phyloP scores from a whole-genome alignment of 2,888 invertebrate genomes.

The Unio pictorum region DNA sequence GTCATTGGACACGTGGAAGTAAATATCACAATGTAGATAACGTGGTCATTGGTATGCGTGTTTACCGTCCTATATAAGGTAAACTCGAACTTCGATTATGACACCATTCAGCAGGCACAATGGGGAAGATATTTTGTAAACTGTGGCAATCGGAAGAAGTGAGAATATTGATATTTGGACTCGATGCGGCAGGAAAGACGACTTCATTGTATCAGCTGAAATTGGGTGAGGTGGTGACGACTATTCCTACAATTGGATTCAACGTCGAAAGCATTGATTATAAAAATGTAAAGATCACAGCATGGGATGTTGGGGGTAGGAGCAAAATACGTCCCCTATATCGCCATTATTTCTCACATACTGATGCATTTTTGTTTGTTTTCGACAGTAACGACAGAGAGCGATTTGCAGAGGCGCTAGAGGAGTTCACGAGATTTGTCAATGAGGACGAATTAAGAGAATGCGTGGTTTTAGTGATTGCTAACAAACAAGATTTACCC shows the following conservation, averaged over 20 bases:
- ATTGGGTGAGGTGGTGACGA: conserved; percentile 47
- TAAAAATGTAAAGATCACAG: conserved; percentile 27
- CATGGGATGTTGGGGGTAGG: conserved; percentile 50
- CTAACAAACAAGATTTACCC: conserved; percentile 53
- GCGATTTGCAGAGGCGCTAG: conserved; percentile 30
- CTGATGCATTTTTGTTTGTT: conserved; percentile 44
- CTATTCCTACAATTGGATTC: conserved; percentile 54
- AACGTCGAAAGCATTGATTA: conserved; percentile 43
- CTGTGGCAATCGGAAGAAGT: conserved; percentile 6
- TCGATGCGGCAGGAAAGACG: conserved; percentile 51
- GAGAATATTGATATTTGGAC: conserved; percentile 31
- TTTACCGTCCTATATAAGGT: too few relatives aligned
- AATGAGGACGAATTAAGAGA: conserved; percentile 33
- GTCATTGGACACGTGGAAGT: too few relatives aligned
- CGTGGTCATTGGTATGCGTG: too few relatives aligned
- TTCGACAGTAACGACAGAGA: conserved; percentile 52
- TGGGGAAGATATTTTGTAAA: not conserved
- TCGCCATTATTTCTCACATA: conserved; percentile 40
- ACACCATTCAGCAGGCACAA: too few relatives aligned
- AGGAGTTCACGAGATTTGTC: conserved; percentile 20
- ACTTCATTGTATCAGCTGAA: conserved; percentile 42
- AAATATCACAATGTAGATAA: too few relatives aligned
- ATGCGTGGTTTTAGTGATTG: conserved; percentile 32
- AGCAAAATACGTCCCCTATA: conserved; percentile 40
- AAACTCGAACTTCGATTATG: too few relatives aligned